phyloP scores from a whole-genome alignment of 1,140 invertebrate genomes.

The Drosophila sulfurigaster region DNA sequence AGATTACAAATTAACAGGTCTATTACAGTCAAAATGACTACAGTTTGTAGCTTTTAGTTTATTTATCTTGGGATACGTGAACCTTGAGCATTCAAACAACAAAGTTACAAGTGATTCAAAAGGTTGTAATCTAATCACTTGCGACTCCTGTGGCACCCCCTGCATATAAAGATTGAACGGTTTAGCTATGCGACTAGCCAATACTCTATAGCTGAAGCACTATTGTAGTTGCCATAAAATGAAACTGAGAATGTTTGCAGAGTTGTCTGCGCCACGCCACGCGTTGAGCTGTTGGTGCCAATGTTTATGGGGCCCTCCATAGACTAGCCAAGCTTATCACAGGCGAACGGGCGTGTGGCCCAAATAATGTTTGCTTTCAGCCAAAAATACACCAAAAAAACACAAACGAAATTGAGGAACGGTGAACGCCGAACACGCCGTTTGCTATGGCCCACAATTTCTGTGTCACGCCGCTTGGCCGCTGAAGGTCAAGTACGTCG shows the following conservation, averaged over 20 bases:
- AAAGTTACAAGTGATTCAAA: too few species aligned
- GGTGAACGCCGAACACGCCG: neutral
- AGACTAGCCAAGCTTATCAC: constrained; percentile 12
- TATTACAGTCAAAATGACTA: too few species aligned
- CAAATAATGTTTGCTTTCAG: constrained; percentile 28
- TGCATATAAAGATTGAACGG: too few species aligned
- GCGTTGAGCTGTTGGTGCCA: neutral
- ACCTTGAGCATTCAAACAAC: too few species aligned
- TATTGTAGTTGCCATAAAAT: too few species aligned
- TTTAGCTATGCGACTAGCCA: neutral
- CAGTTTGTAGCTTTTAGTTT: too few species aligned
- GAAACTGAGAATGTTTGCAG: neutral
- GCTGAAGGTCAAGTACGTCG: constrained; percentile 42
- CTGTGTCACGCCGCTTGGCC: constrained; percentile 2
- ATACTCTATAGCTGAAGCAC: neutral
- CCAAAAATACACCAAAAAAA: neutral
- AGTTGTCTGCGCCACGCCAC: neutral
- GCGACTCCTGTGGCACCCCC: too few species aligned
- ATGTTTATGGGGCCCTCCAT: neutral
- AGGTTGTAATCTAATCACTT: too few species aligned
- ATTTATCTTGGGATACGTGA: too few species aligned
- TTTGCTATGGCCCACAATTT: constrained; percentile 57
- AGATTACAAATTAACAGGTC: too few species aligned
- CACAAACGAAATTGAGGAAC: neutral
- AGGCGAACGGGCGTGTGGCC: constrained; percentile 11